Percentiles rank a stretch among this genome's conserved stretches.
These are phyloP conservation scores for Lasioglossum zephyrum DNA, from an alignment of 2,888 invertebrate species.

Conservation along the genomic window DNA sequence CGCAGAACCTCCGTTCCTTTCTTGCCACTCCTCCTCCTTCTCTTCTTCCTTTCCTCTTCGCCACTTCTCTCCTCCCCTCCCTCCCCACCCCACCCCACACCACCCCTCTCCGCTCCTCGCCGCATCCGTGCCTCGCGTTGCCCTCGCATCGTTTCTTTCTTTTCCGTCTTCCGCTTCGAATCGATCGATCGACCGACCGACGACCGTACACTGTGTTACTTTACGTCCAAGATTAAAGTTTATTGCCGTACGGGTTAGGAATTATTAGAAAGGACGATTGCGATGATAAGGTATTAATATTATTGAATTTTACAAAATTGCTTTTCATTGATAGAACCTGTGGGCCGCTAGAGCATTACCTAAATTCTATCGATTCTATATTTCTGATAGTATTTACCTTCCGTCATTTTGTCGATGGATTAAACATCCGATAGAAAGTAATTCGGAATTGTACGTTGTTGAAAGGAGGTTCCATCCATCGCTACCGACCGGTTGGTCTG, in stretches of 20 bases:
- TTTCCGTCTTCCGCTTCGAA: conserved; percentile 62
- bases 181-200: conserved; percentile 18
- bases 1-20: conserved; percentile 74
- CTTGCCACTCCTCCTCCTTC: conserved; percentile 36
- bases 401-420: too few relatives aligned
- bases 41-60: conserved; percentile 68
- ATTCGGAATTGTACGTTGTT: background rate
- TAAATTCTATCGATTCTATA: background rate
- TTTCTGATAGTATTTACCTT: background rate
- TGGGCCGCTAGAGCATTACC: too few relatives aligned
- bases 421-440: background rate
- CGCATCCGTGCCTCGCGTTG: background rate
- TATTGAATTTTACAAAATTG: too few relatives aligned
- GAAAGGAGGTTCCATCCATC: background rate
- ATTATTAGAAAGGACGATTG: too few relatives aligned
- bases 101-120: background rate
- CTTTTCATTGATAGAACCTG: too few relatives aligned
- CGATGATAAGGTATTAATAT: too few relatives aligned
- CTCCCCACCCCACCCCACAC: too few relatives aligned
- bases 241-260: too few relatives aligned
- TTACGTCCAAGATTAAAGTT: too few relatives aligned
- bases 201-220: too few relatives aligned
- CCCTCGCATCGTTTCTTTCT: conserved; percentile 56
- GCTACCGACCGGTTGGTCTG: background rate
- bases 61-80: conserved; percentile 60